Conservation (phyloP, 2,113 vertebrate species). For the Pollachius pollachius region DNA sequence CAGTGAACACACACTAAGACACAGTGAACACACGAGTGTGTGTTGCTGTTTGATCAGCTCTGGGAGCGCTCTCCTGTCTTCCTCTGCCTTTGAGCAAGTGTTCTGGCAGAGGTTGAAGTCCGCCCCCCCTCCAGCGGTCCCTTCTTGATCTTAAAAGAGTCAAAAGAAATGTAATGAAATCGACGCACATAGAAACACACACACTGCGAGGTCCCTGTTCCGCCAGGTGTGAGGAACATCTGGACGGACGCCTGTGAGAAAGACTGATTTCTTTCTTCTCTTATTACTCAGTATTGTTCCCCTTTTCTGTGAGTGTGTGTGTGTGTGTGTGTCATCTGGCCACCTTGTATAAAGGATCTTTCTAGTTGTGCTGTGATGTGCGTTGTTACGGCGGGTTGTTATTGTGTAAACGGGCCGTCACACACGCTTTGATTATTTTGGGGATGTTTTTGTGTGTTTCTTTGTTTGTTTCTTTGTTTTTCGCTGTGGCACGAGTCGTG, state of each 20-base stretch:
- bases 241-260: conserved; percentile 36
- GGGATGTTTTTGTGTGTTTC: background rate
- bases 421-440: conserved; percentile 11
- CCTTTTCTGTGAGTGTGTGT: conserved; percentile 25
- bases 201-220: conserved; percentile 17
- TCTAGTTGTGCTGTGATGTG: conserved; percentile 2
- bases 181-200: conserved; percentile 16
- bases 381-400: conserved; percentile 7
- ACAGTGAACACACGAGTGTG: no score
- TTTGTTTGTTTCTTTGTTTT: background rate
- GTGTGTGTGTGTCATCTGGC: conserved; percentile 18
- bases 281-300: conserved; percentile 43
- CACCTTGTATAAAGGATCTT: conserved; percentile 1
- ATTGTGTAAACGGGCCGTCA: conserved; percentile 11
- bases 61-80: conserved; percentile 58
- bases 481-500: background rate
- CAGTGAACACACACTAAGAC: no score
- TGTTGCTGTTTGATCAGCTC: no score
- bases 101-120: conserved; percentile 47
- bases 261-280: conserved; percentile 34
- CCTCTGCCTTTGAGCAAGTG: conserved; percentile 42
- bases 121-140: conserved; percentile 57
- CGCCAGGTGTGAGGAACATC: conserved; percentile 66
- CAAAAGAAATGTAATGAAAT: conserved; percentile 43
- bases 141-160: conserved; percentile 68